Base-by-base conservation (phyloP, 2,113 vertebrate genomes). In the Psilopogon haemacephalus region DNA sequence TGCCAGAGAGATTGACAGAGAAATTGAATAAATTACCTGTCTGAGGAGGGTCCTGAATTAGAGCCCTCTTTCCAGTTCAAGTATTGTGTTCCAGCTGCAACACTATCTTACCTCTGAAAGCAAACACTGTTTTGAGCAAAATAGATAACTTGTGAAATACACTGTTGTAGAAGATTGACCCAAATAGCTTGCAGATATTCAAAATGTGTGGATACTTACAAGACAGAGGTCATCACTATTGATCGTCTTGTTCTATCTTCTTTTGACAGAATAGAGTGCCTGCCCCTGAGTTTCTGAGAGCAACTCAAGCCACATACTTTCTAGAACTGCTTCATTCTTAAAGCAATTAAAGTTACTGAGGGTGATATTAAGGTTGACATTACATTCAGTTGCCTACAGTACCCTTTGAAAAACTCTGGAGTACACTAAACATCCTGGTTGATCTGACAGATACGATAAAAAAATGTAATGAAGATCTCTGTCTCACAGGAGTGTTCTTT, bases 1-100 rank as follows among this genome's bases (percentile, higher is more conserved):
- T 81, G 46, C 28, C 88, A 50, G 48, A 95, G 42, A 90, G 6
- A 60, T 37, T 79, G 38, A 32, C 16, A 85, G 4, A 73, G 37
- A 86, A 91, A 91, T 68, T 86, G 52, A 84, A 56, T 68, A 91
- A 94, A 89, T 91, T 55, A 80, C 50, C 64, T 86, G 17, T 77
- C 19, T 23, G 35, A 90, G 38, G 30, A 84, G 6, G 23, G 48
- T 74, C 8, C 27, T 68, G 62, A 88, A 94, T 86, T 58, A 94
- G 30, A 48, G 6, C 8, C 13, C 3, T 77, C 23, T 59, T 85
- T 52, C 35, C 24, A 17, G 9, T 81, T 80, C 6, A 89, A 37
- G 20, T 38, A 11, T 54, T 68, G 19, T 86, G 7, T 56, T 92
- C 55, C 54, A 92, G 35, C 18, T 75, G 17, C 18, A 67, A n/a